Evolutionary conservation across 1,140 invertebrate genomes (phyloP).

Genomic region (Trypoxylus dichotomus): DNA sequence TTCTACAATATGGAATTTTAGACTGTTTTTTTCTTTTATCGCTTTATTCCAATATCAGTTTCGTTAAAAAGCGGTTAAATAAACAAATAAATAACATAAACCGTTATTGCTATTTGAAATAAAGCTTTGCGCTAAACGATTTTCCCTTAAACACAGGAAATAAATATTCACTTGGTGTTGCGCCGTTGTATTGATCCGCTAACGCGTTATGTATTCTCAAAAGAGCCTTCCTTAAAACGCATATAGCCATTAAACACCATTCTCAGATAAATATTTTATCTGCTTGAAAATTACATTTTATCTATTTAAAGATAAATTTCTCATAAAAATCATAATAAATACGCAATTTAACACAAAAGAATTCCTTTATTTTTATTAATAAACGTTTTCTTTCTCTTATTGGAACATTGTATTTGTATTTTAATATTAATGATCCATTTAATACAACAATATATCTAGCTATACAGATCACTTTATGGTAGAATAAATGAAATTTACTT

Average conservation of each 20-base stretch:
- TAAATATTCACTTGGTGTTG: not conserved
- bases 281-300: no score
- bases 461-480: no score
- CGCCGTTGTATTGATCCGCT: conserved; percentile 19
- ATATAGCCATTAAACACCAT: not conserved
- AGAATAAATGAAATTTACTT: no score
- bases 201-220: not conserved
- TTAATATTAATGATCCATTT: no score
- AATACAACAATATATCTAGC: no score
- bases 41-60: not conserved
- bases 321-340: no score
- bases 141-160: not conserved
- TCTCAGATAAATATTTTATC: no score
- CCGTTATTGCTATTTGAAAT: not conserved
- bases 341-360: no score
- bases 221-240: not conserved
- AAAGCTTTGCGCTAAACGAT: not conserved
- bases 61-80: not conserved
- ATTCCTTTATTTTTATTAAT: no score
- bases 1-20: not conserved
- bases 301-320: no score
- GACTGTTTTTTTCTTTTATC: not conserved
- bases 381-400: no score
- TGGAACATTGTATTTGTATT: no score
- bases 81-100: not conserved